These are phyloP conservation scores for Nineta flava DNA, from an alignment of 2,888 invertebrate genomes.

Conservation along the genomic window DNA sequence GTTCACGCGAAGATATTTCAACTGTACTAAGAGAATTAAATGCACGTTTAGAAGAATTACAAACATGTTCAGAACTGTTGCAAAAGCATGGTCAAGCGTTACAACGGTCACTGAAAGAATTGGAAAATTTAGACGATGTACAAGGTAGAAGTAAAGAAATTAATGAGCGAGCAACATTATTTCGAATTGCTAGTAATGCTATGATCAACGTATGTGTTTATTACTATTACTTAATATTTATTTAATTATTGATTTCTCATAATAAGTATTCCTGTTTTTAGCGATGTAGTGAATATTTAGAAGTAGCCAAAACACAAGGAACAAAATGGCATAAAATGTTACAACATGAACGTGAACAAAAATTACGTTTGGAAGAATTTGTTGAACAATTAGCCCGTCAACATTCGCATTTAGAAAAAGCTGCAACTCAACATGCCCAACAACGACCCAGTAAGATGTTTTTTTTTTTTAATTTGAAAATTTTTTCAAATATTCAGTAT, in stretches of 20 bases:
- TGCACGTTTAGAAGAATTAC: slow-evolving; percentile 72
- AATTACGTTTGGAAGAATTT: slow-evolving; percentile 83
- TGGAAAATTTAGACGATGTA: slow-evolving; percentile 50
- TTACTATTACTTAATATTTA: not conserved
- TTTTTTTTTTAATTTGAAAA: not conserved
- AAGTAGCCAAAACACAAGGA: slow-evolving; percentile 77
- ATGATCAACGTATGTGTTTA: slow-evolving; percentile 75
- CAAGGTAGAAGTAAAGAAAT: slow-evolving; percentile 73
- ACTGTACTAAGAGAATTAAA: slow-evolving; percentile 56
- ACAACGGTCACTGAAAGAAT: slow-evolving; percentile 61
- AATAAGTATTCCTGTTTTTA: slow-evolving; percentile 27
- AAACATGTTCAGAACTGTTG: slow-evolving; percentile 83
- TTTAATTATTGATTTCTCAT: slow-evolving; percentile 21
- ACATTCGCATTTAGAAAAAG: slow-evolving; percentile 89
- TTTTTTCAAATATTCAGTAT: too few species aligned
- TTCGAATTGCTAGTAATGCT: slow-evolving; percentile 87
- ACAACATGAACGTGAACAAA: slow-evolving; percentile 89
- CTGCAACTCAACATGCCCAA: slow-evolving; percentile 48
- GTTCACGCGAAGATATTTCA: slow-evolving; percentile 33
- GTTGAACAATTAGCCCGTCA: slow-evolving; percentile 95
- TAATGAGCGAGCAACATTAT: slow-evolving; percentile 86
- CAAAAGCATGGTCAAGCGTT: slow-evolving; percentile 74
- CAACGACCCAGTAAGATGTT: slow-evolving; percentile 28
- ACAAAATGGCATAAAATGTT: slow-evolving; percentile 84
- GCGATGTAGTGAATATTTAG: slow-evolving; percentile 85